Evolutionary conservation across 2,113 vertebrate species (phyloP), one percentile per base, ranked within the genome.

Genomic region (Centropus bengalensis): DNA sequence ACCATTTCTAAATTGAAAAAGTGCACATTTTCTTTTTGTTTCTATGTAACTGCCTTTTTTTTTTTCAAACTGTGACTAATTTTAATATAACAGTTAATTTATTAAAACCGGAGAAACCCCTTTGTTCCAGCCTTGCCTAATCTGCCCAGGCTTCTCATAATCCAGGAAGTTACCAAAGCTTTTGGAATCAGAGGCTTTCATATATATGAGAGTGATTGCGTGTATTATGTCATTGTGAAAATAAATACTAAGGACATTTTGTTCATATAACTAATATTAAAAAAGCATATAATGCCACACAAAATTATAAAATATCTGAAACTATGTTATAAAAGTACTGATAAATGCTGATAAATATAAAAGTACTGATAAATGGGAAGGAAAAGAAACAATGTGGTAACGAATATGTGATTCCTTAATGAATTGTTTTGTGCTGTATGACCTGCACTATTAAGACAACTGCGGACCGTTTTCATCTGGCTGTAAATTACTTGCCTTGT

Each of bases 151-250:
- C 30, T 20, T 92, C 70, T 93, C 47, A 36, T 45, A 88, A 87
- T 81, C 77, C 47, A 88, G 60, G 59, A 83, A 60, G 30, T 78
- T 75, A 86, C 45, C 12, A 4, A 90, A 96, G 63, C 36, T 66
- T 40, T 94, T 2, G 1, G 30, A 95, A 80, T 78, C 36, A 74
- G 27, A 74, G 40, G 59, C 60, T 90, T 92, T 38, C 18, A 52
- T 9, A 26, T 38, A 28, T 12, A 38, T n/a, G 12, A 26, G 27
- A n/a, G n/a, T 49, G 28, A 77, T 83, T 87, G 80, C 1, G 3
- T 66, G 56, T 67, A 89, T 87, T 87, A 93, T 77, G 28, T 91
- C 85, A 94, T 33, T 62, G 58, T 88, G 60, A 93, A 91, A 94
- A 91, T 75, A 95, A 89, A 83, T 75, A 88, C 36, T 81, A 81